Base-by-base conservation (phyloP, 2,888 invertebrate genomes). In the Beris chalybata region DNA sequence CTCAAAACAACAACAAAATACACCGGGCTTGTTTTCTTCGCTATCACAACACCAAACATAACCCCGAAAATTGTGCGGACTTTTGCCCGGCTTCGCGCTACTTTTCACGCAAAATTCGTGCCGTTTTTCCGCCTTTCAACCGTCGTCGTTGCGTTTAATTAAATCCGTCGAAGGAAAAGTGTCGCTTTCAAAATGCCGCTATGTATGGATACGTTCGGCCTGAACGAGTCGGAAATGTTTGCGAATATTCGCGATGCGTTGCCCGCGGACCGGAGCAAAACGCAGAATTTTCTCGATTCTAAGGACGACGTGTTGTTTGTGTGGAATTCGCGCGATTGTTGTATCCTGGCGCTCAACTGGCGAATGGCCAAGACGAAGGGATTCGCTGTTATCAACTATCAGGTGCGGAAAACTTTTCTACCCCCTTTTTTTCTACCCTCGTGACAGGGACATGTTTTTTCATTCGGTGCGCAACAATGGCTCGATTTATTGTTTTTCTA, bases 251-350 rank as follows among this genome's bases (percentile, higher is more conserved):
- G 83, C 64, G 77, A 81, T 59, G 80, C 81, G n/a, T 74, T 87
- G 44, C 82, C 84, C 1, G 78, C 81, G 69, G 79, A 80, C 67
- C 74, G 77, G 22, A 79, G 78, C 53, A 83, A 83, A 69, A 85
- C 87, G 0, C 81, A 82, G 64, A 85, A 86, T 73, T 77, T 87
- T 48, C 71, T 88, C 43, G 84, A 85, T 63, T 83, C 85, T 69
- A 83, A 84, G 50, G 87, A 87, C 72, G 85, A 87, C 74, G 78
- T 87, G 70, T 75, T 89, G 11, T 88, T 84, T 75, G 83, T 83
- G 5, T 89, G 88, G 89, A 83, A 87, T 73, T 82, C 83, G 1
- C 79, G 81, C 44, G 85, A 86, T 71, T 83, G 81, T 69, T 84
- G 84, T 70, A 77, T 88, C 67, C 75, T 86, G 70, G 83, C 83